These are phyloP conservation scores for Hypothenemus hampei DNA, from an alignment of 1,140 invertebrate species.

Conservation along the genomic window DNA sequence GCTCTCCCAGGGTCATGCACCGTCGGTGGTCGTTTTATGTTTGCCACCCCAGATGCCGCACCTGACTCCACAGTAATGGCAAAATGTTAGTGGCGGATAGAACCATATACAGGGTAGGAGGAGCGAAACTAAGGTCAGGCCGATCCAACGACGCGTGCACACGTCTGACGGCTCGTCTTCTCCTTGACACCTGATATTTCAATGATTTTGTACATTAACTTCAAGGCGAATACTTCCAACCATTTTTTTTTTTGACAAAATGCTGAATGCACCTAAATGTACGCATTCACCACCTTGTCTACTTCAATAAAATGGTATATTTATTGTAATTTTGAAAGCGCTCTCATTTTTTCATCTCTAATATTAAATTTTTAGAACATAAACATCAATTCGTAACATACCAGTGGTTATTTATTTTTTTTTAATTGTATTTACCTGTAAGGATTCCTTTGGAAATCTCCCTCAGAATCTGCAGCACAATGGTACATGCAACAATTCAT, in stretches of 20 bases:
- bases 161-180: constrained; percentile 41
- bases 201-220: not conserved
- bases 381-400: no score
- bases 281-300: no score
- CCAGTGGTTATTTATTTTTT: no score
- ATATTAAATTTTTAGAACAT: no score
- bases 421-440: constrained; percentile 67
- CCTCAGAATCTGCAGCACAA: constrained; percentile 82
- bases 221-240: not conserved
- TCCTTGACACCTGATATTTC: constrained; percentile 9
- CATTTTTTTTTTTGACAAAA: no score
- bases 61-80: constrained; percentile 74
- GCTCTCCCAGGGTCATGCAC: constrained; percentile 24
- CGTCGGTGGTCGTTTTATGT: constrained; percentile 52
- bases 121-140: constrained; percentile 77
- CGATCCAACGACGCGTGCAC: constrained; percentile 70
- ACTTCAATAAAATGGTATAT: no score
- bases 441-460: constrained; percentile 73
- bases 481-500: constrained; percentile 84
- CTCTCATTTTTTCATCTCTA: no score
- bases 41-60: constrained; percentile 78
- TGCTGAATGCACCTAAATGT: no score
- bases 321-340: no score
- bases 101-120: constrained; percentile 91
- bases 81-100: constrained; percentile 79